Evolutionary conservation across 2,113 vertebrate species (phyloP).

Genomic region (Cricetomys ansorgei): DNA sequence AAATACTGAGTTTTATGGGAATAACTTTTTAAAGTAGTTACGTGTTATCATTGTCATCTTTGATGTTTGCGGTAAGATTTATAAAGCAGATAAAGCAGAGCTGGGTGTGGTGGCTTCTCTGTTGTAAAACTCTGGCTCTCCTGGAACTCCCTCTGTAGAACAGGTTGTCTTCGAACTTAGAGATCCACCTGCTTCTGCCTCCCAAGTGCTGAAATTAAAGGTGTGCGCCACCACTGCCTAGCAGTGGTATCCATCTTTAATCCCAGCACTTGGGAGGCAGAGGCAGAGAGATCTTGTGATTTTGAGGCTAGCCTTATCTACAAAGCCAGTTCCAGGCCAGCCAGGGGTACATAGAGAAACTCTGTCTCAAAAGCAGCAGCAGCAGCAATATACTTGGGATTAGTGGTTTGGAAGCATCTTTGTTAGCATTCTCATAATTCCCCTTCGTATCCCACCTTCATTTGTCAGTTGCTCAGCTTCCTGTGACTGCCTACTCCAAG

Average conservation of each 20-base stretch:
- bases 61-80: conserved; percentile 14
- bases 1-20: too few relatives aligned
- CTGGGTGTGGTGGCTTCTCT: too few relatives aligned
- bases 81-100: not conserved
- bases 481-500: not conserved
- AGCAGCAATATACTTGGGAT: not conserved
- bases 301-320: not conserved
- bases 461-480: not conserved
- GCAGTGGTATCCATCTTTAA: not conserved
- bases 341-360: not conserved
- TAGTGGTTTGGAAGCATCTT: not conserved
- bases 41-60: not conserved
- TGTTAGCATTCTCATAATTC: not conserved
- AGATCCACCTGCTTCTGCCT: too few relatives aligned
- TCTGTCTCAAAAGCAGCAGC: not conserved
- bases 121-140: too few relatives aligned
- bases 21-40: not conserved
- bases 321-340: not conserved
- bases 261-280: not conserved
- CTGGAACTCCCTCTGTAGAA: too few relatives aligned
- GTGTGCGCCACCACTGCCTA: too few relatives aligned
- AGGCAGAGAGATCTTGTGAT: not conserved
- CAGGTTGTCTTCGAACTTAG: too few relatives aligned
- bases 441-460: not conserved
- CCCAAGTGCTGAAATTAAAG: too few relatives aligned